phyloP scores from a whole-genome alignment of 2,888 invertebrate genomes.

The Cremastinae sp. region DNA sequence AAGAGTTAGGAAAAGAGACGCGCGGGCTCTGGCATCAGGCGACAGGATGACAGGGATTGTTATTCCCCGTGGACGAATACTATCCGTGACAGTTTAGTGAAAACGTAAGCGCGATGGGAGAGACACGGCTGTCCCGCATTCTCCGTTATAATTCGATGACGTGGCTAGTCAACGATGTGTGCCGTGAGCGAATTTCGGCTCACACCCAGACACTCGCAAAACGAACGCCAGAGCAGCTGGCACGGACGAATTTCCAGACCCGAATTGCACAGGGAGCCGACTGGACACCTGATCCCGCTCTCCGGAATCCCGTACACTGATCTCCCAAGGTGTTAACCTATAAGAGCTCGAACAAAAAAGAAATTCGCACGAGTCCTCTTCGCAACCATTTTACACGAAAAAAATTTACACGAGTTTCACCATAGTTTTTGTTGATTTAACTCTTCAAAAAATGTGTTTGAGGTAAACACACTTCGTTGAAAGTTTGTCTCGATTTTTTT shows the following conservation, averaged over 20 bases:
- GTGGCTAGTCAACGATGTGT: constrained; percentile 56
- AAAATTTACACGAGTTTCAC: no score
- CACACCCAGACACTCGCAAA: constrained; percentile 9
- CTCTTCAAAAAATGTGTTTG: no score
- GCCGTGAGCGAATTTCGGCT: constrained; percentile 5
- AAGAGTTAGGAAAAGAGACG: constrained; percentile 29
- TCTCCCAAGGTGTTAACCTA: constrained; percentile 51
- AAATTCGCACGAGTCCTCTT: background rate
- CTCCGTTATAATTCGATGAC: constrained; percentile 59
- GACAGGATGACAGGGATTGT: constrained; percentile 50
- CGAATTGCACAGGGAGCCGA: constrained; percentile 51
- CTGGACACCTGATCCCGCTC: constrained; percentile 62
- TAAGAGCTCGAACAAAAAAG: background rate
- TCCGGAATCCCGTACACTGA: constrained; percentile 49
- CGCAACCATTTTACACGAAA: no score
- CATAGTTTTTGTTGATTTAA: no score
- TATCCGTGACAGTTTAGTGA: constrained; percentile 59
- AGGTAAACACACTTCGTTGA: no score
- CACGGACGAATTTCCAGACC: constrained; percentile 62
- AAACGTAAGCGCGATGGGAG: constrained; percentile 57
- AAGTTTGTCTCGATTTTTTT: no score
- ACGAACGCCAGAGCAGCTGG: constrained; percentile 64
- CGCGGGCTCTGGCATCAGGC: no score
- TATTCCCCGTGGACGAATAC: constrained; percentile 55
- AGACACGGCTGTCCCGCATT: constrained; percentile 55